A percentile compares a stretch with the other conserved stretches of the same genome.
Evolutionary conservation across 1,140 invertebrate genomes (phyloP).

Genomic region (Drosophila pseudoobscura): DNA sequence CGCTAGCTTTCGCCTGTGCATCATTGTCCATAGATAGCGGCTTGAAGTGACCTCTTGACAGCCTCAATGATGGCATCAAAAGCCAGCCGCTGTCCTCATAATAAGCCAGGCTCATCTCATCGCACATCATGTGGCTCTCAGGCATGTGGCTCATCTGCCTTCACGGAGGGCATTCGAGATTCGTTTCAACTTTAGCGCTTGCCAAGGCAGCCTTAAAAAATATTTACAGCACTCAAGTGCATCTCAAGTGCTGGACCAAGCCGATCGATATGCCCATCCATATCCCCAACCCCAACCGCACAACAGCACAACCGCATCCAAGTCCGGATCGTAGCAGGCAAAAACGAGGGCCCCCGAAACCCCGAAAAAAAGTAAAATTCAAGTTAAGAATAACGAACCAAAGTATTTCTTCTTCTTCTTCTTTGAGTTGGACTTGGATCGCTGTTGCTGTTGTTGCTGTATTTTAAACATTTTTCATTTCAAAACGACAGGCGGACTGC

Average conservation of each 20-base stretch:
- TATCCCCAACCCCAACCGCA: constrained; percentile 25
- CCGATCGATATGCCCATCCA: constrained; percentile 60
- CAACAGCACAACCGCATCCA: constrained; percentile 12
- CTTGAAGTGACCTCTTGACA: constrained; percentile 52
- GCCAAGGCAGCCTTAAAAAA: constrained; percentile 72
- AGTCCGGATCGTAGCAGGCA: constrained; percentile 41
- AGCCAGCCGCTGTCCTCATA: constrained; percentile 58
- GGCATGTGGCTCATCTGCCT: constrained; percentile 33
- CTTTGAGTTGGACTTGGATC: constrained; percentile 4
- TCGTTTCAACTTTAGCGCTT: constrained; percentile 63
- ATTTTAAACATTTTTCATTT: constrained; percentile 77
- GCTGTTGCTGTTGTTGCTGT: constrained; percentile 21
- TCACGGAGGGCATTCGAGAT: constrained; percentile 63
- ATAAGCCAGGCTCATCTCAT: constrained; percentile 65
- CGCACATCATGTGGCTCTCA: background rate
- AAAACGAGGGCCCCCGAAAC: constrained; percentile 42
- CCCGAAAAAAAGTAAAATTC: constrained; percentile 44
- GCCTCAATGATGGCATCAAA: constrained; percentile 49
- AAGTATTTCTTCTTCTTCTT: constrained; percentile 70
- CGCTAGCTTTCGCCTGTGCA: constrained; percentile 31
- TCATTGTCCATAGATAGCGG: constrained; percentile 26
- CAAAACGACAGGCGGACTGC: constrained; percentile 75
- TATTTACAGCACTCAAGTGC: constrained; percentile 79
- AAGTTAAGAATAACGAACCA: constrained; percentile 69
- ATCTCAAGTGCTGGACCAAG: constrained; percentile 78